These are phyloP conservation scores for Zaprionus vittiger DNA, from an alignment of 1,140 invertebrate species.

Conservation along the genomic window DNA sequence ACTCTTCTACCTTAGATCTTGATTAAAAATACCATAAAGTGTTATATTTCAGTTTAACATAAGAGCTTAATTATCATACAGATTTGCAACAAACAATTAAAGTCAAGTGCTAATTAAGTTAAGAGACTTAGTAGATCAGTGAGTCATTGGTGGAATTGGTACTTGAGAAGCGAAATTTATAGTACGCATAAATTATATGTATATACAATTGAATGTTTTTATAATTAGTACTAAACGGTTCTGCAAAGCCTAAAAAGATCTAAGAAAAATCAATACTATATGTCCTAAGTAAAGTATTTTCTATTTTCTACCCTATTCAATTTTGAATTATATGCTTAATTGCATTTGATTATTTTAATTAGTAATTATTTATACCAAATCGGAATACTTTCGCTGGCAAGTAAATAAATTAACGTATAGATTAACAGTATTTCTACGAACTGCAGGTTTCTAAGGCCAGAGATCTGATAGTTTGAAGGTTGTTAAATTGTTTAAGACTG, in stretches of 20 bases:
- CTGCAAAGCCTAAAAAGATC: no score
- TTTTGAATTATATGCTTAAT: not conserved
- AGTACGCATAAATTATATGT: no score
- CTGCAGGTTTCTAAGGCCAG: not conserved
- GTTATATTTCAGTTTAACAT: not conserved
- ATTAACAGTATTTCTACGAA: slow-evolving; percentile 5
- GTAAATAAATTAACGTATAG: not conserved
- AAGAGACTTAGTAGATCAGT: not conserved
- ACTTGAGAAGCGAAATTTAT: not conserved
- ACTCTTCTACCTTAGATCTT: no score
- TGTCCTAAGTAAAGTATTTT: no score
- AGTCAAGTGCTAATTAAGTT: not conserved
- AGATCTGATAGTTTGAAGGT: slow-evolving; percentile 35
- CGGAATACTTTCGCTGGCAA: not conserved
- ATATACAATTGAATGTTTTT: no score
- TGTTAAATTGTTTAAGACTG: slow-evolving; percentile 38
- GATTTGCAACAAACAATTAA: not conserved
- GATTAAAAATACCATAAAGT: no score
- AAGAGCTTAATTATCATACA: not conserved
- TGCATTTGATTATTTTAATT: not conserved
- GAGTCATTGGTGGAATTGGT: not conserved
- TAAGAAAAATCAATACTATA: no score
- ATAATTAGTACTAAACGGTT: no score
- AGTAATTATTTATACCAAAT: not conserved
- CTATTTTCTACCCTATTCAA: no score